Conservation (phyloP, 2,797 vertebrate species). For the Orientallactaga sibirica region DNA sequence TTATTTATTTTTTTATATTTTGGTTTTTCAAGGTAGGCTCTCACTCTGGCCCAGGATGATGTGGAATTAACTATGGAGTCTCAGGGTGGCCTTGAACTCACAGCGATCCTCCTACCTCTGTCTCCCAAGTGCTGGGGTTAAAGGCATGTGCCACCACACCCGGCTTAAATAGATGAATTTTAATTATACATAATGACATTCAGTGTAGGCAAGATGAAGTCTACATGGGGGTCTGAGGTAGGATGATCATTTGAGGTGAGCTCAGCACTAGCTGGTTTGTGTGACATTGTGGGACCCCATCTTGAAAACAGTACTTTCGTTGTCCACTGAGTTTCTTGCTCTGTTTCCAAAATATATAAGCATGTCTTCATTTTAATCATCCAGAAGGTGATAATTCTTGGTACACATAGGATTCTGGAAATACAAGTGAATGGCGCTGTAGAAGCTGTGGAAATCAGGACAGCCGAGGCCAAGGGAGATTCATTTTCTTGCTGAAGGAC, state of each 20-base stretch:
- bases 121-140: no score
- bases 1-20: no score
- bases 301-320: neutral
- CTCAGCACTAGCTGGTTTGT: neutral
- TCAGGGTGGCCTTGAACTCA: no score
- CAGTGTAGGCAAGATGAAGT: neutral
- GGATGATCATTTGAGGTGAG: neutral
- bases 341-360: neutral
- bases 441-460: neutral
- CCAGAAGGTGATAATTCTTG: neutral
- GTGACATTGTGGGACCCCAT: neutral
- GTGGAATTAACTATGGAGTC: no score
- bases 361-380: neutral
- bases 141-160: no score
- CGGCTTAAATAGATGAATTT: conserved; percentile 33
- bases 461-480: neutral
- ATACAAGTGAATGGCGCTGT: neutral
- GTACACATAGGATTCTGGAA: neutral
- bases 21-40: no score
- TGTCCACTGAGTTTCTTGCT: conserved; percentile 7
- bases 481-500: neutral
- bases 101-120: no score
- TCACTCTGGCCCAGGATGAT: no score
- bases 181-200: neutral
- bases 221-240: neutral